These are phyloP conservation scores for Melanotaenia parkinsoni DNA, from an alignment of 2,797 vertebrate genomes.

Conservation along the genomic window DNA sequence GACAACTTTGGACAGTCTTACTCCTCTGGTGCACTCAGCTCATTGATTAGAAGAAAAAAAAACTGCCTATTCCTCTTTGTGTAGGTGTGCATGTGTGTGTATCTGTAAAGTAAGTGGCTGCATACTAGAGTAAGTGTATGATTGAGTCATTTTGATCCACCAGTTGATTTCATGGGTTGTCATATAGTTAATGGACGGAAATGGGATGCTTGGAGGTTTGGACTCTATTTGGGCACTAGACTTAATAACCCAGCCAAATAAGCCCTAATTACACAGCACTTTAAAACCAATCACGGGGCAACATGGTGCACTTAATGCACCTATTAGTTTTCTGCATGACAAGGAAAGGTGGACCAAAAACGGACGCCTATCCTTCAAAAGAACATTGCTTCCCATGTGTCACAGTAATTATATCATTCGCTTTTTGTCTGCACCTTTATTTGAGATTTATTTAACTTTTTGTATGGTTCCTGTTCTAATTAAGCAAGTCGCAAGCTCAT, in stretches of 20 bases:
- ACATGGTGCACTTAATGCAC: slow-evolving; percentile 67
- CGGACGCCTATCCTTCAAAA: slow-evolving; percentile 37
- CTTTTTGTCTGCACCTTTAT: slow-evolving; percentile 17
- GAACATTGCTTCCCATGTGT: slow-evolving; percentile 36
- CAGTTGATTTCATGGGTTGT: slow-evolving; percentile 57
- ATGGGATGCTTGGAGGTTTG: slow-evolving; percentile 64
- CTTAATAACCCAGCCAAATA: slow-evolving; percentile 74
- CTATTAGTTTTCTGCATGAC: slow-evolving; percentile 54
- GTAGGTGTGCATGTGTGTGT: slow-evolving; percentile 10
- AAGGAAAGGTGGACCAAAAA: slow-evolving; percentile 32
- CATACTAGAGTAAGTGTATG: slow-evolving; percentile 47
- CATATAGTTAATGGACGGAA: slow-evolving; percentile 70
- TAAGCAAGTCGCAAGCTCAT: slow-evolving; percentile 33
- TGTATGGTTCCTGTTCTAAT: slow-evolving; percentile 48
- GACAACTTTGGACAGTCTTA: slow-evolving; percentile 65
- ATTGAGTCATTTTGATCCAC: slow-evolving; percentile 66
- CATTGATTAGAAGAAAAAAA: slow-evolving; percentile 62
- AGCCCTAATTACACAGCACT: slow-evolving; percentile 77
- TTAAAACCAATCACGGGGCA: slow-evolving; percentile 68
- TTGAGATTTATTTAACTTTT: slow-evolving; percentile 34
- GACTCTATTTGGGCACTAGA: slow-evolving; percentile 70
- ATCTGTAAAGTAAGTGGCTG: slow-evolving; percentile 25
- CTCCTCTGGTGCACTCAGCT: slow-evolving; percentile 62
- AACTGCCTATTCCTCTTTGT: slow-evolving; percentile 4
- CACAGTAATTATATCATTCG: slow-evolving; percentile 32